A percentile compares a stretch with the other conserved stretches of the same genome.
phyloP scores from a whole-genome alignment of 2,797 vertebrate genomes.

The Notoglanidium macrostoma region DNA sequence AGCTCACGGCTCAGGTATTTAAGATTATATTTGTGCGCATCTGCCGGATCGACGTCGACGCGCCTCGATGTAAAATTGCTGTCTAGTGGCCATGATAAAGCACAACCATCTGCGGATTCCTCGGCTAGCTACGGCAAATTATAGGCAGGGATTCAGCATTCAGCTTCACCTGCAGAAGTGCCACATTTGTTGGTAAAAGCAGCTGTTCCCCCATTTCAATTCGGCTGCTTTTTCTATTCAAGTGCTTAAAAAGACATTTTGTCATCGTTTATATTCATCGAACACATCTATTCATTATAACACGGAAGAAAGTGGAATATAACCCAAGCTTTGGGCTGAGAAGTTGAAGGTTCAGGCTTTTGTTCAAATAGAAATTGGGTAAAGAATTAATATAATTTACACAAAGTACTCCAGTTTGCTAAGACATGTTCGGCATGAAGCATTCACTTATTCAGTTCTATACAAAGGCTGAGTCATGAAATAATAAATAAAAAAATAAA shows the following conservation, averaged over 20 bases:
- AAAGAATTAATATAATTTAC: not conserved
- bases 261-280: not conserved
- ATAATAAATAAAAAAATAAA: too few species aligned
- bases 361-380: not conserved
- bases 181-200: not conserved
- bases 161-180: slow-evolving; percentile 11
- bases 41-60: slow-evolving; percentile 58
- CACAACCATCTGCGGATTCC: slow-evolving; percentile 22
- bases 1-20: slow-evolving; percentile 62
- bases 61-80: slow-evolving; percentile 63
- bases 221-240: not conserved
- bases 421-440: not conserved
- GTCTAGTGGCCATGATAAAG: slow-evolving; percentile 42
- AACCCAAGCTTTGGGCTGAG: not conserved
- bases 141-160: slow-evolving; percentile 15
- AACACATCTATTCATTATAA: not conserved
- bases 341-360: not conserved
- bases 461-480: too few species aligned
- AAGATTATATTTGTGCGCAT: slow-evolving; percentile 65
- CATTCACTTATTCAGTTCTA: not conserved
- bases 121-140: not conserved
- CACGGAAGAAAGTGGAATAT: not conserved
- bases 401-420: not conserved
- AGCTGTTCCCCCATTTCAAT: slow-evolving; percentile 2
- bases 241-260: not conserved